These are phyloP conservation scores for Leptinotarsa haldemani DNA, from an alignment of 2,888 invertebrate species.

Conservation along the genomic window DNA sequence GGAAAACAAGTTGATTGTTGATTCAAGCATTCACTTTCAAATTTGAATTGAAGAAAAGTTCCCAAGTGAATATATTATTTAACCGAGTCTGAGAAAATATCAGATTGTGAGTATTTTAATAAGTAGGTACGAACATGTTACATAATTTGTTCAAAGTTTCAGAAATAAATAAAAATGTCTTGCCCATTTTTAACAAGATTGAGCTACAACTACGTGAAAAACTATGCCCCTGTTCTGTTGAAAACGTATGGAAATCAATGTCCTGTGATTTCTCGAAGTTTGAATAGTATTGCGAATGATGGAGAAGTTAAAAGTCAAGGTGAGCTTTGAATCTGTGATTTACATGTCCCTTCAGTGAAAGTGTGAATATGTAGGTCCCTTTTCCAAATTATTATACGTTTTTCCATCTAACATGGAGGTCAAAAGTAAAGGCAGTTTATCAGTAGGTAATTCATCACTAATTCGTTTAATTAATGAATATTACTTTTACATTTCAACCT, in stretches of 20 bases:
- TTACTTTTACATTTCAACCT: background rate
- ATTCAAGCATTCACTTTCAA: constrained; percentile 17
- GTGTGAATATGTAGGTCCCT: background rate
- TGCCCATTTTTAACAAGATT: constrained; percentile 89
- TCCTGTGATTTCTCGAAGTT: constrained; percentile 77
- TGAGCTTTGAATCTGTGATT: constrained; percentile 26
- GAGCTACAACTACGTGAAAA: constrained; percentile 82
- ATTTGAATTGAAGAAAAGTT: background rate
- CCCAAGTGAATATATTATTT: background rate
- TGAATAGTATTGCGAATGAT: constrained; percentile 53
- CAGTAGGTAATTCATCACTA: no score
- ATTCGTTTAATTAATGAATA: no score
- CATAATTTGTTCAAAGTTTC: constrained; percentile 20
- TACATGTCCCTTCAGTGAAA: background rate
- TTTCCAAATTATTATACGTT: no score
- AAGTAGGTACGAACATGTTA: constrained; percentile 1
- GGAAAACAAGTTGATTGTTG: background rate
- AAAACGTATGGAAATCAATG: constrained; percentile 86
- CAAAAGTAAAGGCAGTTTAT: no score
- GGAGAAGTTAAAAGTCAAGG: constrained; percentile 46
- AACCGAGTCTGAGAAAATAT: background rate
- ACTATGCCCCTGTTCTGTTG: constrained; percentile 81
- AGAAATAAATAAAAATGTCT: constrained; percentile 73
- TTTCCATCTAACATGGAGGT: no score
- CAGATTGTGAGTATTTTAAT: constrained; percentile 1